Percentiles rank a stretch among this genome's conserved stretches.
phyloP scores from a whole-genome alignment of 2,113 vertebrate genomes.

The Tychaedon coryphoeus region DNA sequence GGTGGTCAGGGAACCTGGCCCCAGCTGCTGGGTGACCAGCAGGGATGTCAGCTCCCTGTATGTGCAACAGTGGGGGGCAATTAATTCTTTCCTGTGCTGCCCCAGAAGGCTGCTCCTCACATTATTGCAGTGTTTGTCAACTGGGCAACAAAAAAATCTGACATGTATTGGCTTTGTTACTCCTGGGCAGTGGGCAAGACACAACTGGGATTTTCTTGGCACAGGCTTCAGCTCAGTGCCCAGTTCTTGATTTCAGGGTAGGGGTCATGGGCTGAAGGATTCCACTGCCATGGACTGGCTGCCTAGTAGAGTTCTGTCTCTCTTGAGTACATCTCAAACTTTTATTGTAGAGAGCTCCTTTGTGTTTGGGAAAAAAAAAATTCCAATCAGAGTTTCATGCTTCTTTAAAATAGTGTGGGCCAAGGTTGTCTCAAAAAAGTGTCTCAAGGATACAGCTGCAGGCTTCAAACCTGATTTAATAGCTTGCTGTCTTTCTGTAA shows the following conservation, averaged over 20 bases:
- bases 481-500: not conserved
- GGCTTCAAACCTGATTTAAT: not conserved
- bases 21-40: not conserved
- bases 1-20: not conserved
- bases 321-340: not conserved
- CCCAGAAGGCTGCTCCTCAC: not conserved
- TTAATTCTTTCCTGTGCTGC: not conserved
- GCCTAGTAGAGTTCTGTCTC: not conserved
- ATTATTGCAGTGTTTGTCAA: not conserved
- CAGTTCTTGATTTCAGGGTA: not conserved
- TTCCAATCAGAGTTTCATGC: not conserved
- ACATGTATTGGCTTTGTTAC: not conserved
- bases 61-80: not conserved
- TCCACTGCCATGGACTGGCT: not conserved
- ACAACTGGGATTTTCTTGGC: not conserved
- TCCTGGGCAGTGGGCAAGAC: not conserved
- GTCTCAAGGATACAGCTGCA: constrained; percentile 25
- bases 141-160: not conserved
- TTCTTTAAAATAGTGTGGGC: constrained; percentile 4
- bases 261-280: not conserved
- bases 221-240: not conserved
- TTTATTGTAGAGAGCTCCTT: not conserved
- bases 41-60: not conserved
- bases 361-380: not conserved
- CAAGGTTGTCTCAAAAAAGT: constrained; percentile 9